Evolutionary conservation across 2,797 vertebrate species (phyloP), one percentile per base, ranked within the genome.

Genomic region (Phyllotis vaccarum): DNA sequence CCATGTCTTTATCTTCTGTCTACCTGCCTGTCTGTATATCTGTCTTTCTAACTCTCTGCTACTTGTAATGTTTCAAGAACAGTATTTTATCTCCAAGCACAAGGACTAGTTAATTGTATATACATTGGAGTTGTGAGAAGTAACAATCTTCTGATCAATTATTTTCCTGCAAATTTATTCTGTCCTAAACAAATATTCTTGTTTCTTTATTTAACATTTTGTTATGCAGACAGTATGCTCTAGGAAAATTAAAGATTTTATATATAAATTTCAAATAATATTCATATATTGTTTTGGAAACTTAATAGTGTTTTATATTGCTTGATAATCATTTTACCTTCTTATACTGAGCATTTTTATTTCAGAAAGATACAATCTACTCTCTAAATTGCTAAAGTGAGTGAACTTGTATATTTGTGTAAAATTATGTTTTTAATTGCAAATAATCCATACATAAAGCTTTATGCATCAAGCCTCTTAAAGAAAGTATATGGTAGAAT

Each of bases 351-450:
- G 40, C 29, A 75, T 8, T 52, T 80, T 68, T 14, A 86, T 64
- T 87, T 89, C 60, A 96, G 34, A 64, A 95, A 43, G 24, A 90
- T 72, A 90, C 92, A 88, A 54, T 60, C 91, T 97, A 40, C 96
- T 83, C 52, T 90, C 34, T 95, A 96, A 97, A 90, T 95, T 96
- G 91, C 78, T 96, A 60, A 86, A 94, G 60, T 93, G 58, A 95
- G 43, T 91, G 96, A 96, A 49, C 1, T 94, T 75, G 87, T 94
- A 17, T 46, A 85, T 97, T 75, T 91, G 12, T 22, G 12, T 49
- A 88, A 95, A 93, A 91, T 86, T 0, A 72, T 31, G 96, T 93
- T 94, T 91, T 79, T 60, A 86, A 74, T 40, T 46, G 94, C 90
- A 54, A 94, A 87, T 95, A 90, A 95, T 83, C 90, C 89, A 86